These are phyloP conservation scores for Hypomecis atomaria DNA, from an alignment of 2,888 invertebrate species.

Conservation along the genomic window DNA sequence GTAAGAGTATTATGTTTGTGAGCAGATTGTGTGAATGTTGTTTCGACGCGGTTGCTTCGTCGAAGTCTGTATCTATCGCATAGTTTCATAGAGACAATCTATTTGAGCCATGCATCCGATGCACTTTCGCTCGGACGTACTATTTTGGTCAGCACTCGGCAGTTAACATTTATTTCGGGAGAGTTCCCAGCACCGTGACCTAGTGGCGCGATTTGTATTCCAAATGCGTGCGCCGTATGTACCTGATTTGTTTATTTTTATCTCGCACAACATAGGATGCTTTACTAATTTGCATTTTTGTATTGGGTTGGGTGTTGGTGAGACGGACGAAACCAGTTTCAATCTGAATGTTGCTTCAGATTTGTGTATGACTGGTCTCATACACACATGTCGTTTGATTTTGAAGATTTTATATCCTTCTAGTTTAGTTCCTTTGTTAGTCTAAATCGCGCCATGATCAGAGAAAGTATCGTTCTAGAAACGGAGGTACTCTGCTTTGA, in stretches of 20 bases:
- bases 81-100: conserved; percentile 24
- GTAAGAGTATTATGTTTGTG: too few species aligned
- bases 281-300: conserved; percentile 34
- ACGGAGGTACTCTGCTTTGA: not conserved
- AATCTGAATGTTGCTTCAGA: conserved; percentile 12
- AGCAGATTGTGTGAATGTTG: too few species aligned
- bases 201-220: conserved; percentile 71
- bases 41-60: too few species aligned
- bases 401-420: not conserved
- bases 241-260: conserved; percentile 63
- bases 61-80: too few species aligned
- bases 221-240: conserved; percentile 53
- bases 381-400: not conserved
- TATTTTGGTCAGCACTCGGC: conserved; percentile 66
- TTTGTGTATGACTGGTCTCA: conserved; percentile 12
- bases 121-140: conserved; percentile 56
- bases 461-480: not conserved
- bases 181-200: conserved; percentile 72
- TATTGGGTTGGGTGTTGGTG: conserved; percentile 16
- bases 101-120: conserved; percentile 47
- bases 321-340: conserved; percentile 28
- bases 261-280: conserved; percentile 32
- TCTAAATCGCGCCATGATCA: not conserved
- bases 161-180: conserved; percentile 70
- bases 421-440: not conserved